Conservation (phyloP, 2,797 vertebrate species). For the Chlorospingus flavigularis region DNA sequence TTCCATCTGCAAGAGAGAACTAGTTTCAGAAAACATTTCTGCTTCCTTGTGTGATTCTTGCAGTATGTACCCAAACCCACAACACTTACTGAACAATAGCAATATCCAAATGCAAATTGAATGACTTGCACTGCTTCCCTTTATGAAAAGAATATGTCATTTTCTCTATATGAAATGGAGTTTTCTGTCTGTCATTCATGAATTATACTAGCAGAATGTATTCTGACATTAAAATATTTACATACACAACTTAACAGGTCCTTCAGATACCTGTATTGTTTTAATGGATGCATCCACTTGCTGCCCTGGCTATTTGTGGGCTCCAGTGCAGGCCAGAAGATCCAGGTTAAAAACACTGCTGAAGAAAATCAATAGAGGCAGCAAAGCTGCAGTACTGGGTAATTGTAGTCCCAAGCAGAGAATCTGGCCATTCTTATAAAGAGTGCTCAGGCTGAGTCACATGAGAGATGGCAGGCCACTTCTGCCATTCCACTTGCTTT, state of each 20-base stretch:
- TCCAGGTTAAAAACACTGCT: background rate
- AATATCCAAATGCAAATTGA: slow-evolving; percentile 6
- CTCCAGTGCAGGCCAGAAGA: background rate
- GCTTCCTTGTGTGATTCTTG: background rate
- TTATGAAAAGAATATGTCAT: background rate
- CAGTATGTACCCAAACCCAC: background rate
- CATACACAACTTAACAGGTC: background rate
- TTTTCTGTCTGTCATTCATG: background rate
- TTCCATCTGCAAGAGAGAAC: background rate
- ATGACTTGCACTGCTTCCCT: background rate
- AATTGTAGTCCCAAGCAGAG: background rate
- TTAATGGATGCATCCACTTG: background rate
- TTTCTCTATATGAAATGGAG: background rate
- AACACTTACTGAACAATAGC: background rate
- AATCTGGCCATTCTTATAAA: background rate
- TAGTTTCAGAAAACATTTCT: background rate
- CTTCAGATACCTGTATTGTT: background rate
- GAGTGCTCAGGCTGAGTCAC: background rate
- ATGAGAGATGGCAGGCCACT: background rate
- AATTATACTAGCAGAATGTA: background rate
- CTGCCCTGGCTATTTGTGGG: background rate
- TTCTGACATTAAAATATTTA: background rate
- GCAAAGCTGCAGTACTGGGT: background rate
- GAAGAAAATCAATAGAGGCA: background rate
- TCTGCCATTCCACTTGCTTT: background rate